A percentile compares a stretch with the other conserved stretches of the same genome.
Evolutionary conservation across 2,888 invertebrate species (phyloP).

Genomic region (Mimas tiliae): DNA sequence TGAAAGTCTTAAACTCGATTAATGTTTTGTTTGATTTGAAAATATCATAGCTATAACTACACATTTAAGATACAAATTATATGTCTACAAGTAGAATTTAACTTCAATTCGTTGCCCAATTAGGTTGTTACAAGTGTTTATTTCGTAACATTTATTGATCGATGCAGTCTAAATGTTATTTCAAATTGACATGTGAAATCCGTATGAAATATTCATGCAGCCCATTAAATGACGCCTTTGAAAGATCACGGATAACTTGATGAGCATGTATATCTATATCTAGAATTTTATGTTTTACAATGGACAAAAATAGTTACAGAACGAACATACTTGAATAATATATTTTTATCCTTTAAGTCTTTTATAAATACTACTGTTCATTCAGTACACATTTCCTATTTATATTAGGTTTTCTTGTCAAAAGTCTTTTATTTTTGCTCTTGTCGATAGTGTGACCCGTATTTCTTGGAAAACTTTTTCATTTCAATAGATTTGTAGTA

Average conservation of each 20-base stretch:
- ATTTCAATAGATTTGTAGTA: too few relatives aligned
- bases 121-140: slow-evolving; percentile 8
- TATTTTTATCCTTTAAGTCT: too few relatives aligned
- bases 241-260: neutral
- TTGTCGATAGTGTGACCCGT: too few relatives aligned
- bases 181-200: slow-evolving; percentile 17
- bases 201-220: neutral
- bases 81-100: neutral
- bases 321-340: too few relatives aligned
- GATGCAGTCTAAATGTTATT: slow-evolving; percentile 16
- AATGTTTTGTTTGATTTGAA: slow-evolving; percentile 3
- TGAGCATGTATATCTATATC: neutral
- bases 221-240: neutral
- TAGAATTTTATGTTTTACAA: too few relatives aligned
- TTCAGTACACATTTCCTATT: too few relatives aligned
- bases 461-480: too few relatives aligned
- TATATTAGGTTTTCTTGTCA: too few relatives aligned
- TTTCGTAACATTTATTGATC: slow-evolving; percentile 6
- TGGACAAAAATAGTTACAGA: too few relatives aligned
- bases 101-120: neutral
- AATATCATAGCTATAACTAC: slow-evolving; percentile 6
- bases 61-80: slow-evolving; percentile 15
- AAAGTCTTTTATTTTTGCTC: too few relatives aligned
- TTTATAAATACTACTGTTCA: too few relatives aligned
- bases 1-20: slow-evolving; percentile 11